Evolutionary conservation across 2,797 vertebrate species (phyloP), one percentile per base, ranked within the genome.

Genomic region (Catostomus latipinnis): DNA sequence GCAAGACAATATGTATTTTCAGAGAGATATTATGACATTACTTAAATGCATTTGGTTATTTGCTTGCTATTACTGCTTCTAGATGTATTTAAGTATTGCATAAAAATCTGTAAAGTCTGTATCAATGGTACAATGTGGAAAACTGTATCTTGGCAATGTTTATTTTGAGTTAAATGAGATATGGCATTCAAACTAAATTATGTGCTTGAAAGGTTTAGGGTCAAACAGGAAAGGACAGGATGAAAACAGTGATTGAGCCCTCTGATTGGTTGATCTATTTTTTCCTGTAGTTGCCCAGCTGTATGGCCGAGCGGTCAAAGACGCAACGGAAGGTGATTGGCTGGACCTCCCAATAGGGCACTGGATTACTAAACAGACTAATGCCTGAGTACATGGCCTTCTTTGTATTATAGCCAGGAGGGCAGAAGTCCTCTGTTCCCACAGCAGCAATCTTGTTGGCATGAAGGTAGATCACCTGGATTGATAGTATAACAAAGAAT

Each of bases 241-340:
- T 50, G 53, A 62, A 73, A 71, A 75, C 62, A 80, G 76, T 69
- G 78, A 80, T 74, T 58, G 43, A 79, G 78, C 70, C 62, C 46
- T 81, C 70, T 71, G 71, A 73, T 61, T 46, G 74, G 76, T 69
- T 8, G 43, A 82, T 93, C 88, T 95, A 95, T 87, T 95, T 94
- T 95, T 98, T 98, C 93, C 98, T 97, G 92, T 98, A 99, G 91
- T 99, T 99, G 89, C 98, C 98, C 0, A 99, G 95, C 89, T 99
- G 98, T 93, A 99, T 95, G 90, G 96, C 97, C 4, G 96, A 95
- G 82, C 97, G 96, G 92, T 98, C 95, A 1, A 95, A 98, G 90
- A 98, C 96, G 46, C 98, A 99, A 67, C 97, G 94, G 95, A 99
- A 99, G 75, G 98, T 96, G 85, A 96, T 91, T 1, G 98, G 98